Evolutionary conservation across 1,140 invertebrate genomes (phyloP), one percentile per base, ranked within the genome.

Genomic region (Ylistrum balloti): DNA sequence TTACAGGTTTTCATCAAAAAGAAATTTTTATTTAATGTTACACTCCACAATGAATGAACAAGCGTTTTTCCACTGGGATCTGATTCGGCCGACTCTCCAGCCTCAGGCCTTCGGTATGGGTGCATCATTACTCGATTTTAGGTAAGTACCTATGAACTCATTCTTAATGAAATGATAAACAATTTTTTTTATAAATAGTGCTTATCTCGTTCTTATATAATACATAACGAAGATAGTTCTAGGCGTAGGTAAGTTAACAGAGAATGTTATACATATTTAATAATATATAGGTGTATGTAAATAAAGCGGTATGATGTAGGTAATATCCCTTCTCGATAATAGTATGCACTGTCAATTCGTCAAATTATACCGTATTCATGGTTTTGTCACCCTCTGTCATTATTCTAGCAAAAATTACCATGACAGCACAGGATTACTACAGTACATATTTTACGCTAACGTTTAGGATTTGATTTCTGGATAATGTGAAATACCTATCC

Each of bases 21-120:
- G 56, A 74, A 74, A 74, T 28, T 74, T 28, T 74, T n/a, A 35
- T 87, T 38, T 87, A 33, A 38, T 35, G 33, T 87, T 20, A 90
- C 88, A 85, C 87, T 91, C 85, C 86, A 92, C 38, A 85, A 95
- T 95, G 94, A 95, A 95, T 89, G 94, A 95, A 89, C 94, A 94
- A 89, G 90, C 94, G 0, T 95, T 94, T 88, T 95, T 95, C 91
- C 94, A 94, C 85, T 95, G 94, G 94, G 94, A 95, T 90, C 89
- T 95, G 48, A 90, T 95, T 22, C 86, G 94, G 33, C 94, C 93
- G 90, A 93, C 93, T 2, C 91, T 95, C 17, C 94, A 95, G 86
- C 91, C 93, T 33, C 93, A 93, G 33, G 92, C 91, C 22, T 94
- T 95, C 85, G 93, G 93, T 22, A 95, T 95, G 94, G 93, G 92